Conservation (phyloP, 2,888 invertebrate genomes). For the Augiades crinisus region DNA sequence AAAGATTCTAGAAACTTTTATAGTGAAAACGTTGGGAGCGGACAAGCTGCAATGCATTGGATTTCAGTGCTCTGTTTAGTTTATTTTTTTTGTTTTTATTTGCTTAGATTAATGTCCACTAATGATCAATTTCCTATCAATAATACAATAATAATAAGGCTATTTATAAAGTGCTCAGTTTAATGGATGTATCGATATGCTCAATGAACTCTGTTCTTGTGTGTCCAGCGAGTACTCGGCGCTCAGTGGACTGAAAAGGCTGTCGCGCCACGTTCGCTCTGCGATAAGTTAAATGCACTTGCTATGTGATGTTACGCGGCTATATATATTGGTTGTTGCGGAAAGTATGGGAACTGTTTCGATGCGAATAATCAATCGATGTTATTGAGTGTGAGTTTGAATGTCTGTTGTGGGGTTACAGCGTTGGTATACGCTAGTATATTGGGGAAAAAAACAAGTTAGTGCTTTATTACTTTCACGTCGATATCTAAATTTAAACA, state of each 20-base stretch:
- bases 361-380: neutral
- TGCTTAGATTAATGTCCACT: too few relatives aligned
- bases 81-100: slow-evolving; percentile 24
- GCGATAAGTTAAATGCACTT: slow-evolving; percentile 27
- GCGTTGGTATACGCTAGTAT: too few relatives aligned
- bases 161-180: slow-evolving; percentile 16
- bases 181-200: slow-evolving; percentile 20
- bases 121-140: too few relatives aligned
- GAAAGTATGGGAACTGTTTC: neutral
- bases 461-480: too few relatives aligned
- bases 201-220: slow-evolving; percentile 23
- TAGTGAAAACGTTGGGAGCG: slow-evolving; percentile 12
- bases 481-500: too few relatives aligned
- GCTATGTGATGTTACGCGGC: slow-evolving; percentile 10
- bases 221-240: slow-evolving; percentile 17
- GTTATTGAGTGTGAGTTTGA: too few relatives aligned
- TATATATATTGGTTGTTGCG: neutral
- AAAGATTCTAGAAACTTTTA: too few relatives aligned
- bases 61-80: slow-evolving; percentile 26
- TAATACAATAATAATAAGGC: too few relatives aligned
- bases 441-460: too few relatives aligned
- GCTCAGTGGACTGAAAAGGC: slow-evolving; percentile 26
- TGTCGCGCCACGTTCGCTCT: slow-evolving; percentile 20
- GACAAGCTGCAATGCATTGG: slow-evolving; percentile 11
- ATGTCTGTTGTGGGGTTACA: too few relatives aligned